These are phyloP conservation scores for Holothuria leucospilota DNA, from an alignment of 53 echinoderm and acorn worm species.

Conservation along the genomic window DNA sequence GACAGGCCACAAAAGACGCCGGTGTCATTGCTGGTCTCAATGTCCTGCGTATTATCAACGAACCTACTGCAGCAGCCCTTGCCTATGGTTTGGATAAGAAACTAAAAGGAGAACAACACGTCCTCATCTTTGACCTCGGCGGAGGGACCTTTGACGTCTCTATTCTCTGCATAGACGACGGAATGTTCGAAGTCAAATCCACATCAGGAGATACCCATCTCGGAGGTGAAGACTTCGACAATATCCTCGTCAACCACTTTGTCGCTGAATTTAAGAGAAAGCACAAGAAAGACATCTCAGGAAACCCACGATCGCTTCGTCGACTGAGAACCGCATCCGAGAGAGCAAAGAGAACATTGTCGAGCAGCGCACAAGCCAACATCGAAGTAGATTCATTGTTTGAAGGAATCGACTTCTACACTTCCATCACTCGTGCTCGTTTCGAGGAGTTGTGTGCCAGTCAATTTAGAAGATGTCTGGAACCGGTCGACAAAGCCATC, in stretches of 20 bases:
- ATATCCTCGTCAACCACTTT: constrained; percentile 79
- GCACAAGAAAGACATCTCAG: constrained; percentile 80
- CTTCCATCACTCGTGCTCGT: constrained; percentile 80
- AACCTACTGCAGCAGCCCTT: constrained; percentile 95
- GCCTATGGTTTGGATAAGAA: constrained; percentile 97
- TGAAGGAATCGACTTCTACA: constrained; percentile 93
- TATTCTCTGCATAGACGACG: constrained; percentile 85
- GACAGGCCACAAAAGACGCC: constrained; percentile 93
- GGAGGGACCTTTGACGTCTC: constrained; percentile 95
- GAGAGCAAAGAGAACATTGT: constrained; percentile 92
- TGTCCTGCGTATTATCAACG: constrained; percentile 93
- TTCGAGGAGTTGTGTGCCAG: constrained; percentile 91
- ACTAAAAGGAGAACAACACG: constrained; percentile 69
- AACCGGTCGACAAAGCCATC: constrained; percentile 85
- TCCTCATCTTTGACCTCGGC: constrained; percentile 86
- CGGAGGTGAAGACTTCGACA: constrained; percentile 95
- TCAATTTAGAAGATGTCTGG: constrained; percentile 78
- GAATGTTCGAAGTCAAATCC: constrained; percentile 90
- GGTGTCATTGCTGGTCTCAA: constrained; percentile 93
- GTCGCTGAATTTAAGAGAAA: constrained; percentile 81
- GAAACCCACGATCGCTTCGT: constrained; percentile 74
- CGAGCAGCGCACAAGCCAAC: constrained; percentile 85
- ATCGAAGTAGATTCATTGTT: constrained; percentile 89
- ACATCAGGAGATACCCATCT: constrained; percentile 94
- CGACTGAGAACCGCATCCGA: constrained; percentile 91